Conservation (phyloP, 2,113 vertebrate species). For the Amblyornis subalaris region DNA sequence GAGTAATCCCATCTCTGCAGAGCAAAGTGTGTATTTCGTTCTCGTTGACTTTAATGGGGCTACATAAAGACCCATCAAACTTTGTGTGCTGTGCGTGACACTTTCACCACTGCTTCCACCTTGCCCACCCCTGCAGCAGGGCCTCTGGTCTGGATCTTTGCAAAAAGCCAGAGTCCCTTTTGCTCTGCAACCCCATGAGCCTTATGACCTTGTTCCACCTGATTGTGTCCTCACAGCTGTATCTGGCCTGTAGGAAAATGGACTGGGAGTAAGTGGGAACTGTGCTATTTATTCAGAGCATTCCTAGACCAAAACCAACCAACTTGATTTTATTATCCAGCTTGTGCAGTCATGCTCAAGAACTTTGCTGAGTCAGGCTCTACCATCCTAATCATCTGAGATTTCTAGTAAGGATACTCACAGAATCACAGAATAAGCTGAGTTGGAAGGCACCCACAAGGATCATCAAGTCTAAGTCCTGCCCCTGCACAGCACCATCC, state of each 20-base stretch:
- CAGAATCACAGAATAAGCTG: background rate
- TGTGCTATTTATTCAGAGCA: background rate
- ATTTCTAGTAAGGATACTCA: background rate
- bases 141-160: background rate
- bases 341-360: background rate
- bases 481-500: background rate
- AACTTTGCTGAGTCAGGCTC: background rate
- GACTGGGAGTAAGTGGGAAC: background rate
- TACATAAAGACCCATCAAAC: background rate
- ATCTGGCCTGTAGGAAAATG: background rate
- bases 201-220: background rate
- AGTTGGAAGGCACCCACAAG: background rate
- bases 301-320: background rate
- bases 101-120: background rate
- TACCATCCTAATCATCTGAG: background rate
- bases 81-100: background rate
- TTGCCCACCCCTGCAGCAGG: background rate
- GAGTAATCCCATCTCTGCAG: constrained; percentile 54
- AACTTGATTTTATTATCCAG: background rate
- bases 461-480: background rate
- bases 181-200: background rate
- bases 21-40: constrained; percentile 12
- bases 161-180: background rate
- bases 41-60: constrained; percentile 30
- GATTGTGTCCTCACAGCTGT: background rate